Conservation (phyloP, 2,888 invertebrate genomes). For the Catotricha subobsoleta region DNA sequence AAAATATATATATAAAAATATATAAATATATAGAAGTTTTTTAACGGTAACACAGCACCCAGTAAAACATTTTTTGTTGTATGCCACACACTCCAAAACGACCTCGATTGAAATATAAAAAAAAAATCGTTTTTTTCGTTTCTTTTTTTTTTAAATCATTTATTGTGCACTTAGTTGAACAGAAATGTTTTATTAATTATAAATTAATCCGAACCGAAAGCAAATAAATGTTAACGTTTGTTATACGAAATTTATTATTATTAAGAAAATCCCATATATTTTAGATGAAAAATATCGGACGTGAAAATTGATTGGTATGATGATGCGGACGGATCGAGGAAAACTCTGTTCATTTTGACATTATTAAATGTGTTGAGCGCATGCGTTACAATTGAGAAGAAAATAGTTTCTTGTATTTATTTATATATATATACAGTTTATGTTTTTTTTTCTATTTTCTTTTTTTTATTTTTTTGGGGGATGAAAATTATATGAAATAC, state of each 20-base stretch:
- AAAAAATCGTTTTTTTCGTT: neutral
- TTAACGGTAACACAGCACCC: too few relatives aligned
- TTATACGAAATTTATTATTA: too few relatives aligned
- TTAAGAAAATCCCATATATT: too few relatives aligned
- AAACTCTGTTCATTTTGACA: constrained; percentile 8
- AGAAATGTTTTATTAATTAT: neutral
- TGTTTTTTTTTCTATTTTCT: neutral
- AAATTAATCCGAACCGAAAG: neutral
- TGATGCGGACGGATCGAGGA: constrained; percentile 9
- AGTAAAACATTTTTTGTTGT: too few relatives aligned
- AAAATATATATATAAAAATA: too few relatives aligned
- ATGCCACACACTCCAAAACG: too few relatives aligned
- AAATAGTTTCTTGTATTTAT: neutral
- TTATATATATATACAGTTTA: neutral
- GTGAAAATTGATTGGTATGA: constrained; percentile 8
- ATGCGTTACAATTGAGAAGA: constrained; percentile 1
- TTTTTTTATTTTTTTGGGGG: neutral
- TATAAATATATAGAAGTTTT: too few relatives aligned
- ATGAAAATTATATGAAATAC: too few relatives aligned
- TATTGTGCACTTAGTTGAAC: neutral
- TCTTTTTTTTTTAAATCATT: neutral
- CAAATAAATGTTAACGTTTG: too few relatives aligned
- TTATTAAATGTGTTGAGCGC: constrained; percentile 7
- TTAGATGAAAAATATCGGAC: too few relatives aligned
- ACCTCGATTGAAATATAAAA: too few relatives aligned